Percentiles rank a stretch among this genome's conserved stretches.
Conservation (phyloP, 2,888 invertebrate genomes). For the Rhodophaea formosa region DNA sequence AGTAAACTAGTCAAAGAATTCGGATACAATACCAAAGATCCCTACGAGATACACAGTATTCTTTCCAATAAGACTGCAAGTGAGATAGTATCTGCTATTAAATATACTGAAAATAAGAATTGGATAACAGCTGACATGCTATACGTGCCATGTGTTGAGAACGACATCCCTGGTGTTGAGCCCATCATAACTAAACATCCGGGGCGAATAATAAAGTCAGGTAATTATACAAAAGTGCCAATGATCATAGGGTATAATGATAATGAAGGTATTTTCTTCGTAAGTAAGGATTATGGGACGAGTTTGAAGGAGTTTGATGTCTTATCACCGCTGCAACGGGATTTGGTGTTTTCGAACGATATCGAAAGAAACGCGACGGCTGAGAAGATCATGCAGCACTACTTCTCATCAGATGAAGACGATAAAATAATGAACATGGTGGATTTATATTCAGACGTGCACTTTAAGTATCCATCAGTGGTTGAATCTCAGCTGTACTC, state of each 20-base stretch:
- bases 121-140: conserved; percentile 58
- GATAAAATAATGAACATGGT: conserved; percentile 69
- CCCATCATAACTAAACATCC: conserved; percentile 60
- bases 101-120: conserved; percentile 54
- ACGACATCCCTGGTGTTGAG: conserved; percentile 57
- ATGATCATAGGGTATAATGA: conserved; percentile 72
- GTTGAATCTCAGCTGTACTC: conserved; percentile 61
- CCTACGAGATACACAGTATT: conserved; percentile 57
- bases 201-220: conserved; percentile 51
- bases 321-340: conserved; percentile 46
- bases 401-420: conserved; percentile 56
- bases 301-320: conserved; percentile 49
- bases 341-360: conserved; percentile 58
- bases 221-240: conserved; percentile 68
- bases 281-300: conserved; percentile 59
- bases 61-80: conserved; percentile 51
- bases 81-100: conserved; percentile 56
- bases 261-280: conserved; percentile 69
- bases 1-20: conserved; percentile 43
- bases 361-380: conserved; percentile 52
- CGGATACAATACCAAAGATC: conserved; percentile 61
- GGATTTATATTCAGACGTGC: conserved; percentile 65
- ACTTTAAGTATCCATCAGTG: conserved; percentile 65
- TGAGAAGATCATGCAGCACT: conserved; percentile 48
- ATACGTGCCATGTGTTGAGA: conserved; percentile 69